Base-by-base conservation (phyloP, 2,113 vertebrate species). In the Oxyura jamaicensis region DNA sequence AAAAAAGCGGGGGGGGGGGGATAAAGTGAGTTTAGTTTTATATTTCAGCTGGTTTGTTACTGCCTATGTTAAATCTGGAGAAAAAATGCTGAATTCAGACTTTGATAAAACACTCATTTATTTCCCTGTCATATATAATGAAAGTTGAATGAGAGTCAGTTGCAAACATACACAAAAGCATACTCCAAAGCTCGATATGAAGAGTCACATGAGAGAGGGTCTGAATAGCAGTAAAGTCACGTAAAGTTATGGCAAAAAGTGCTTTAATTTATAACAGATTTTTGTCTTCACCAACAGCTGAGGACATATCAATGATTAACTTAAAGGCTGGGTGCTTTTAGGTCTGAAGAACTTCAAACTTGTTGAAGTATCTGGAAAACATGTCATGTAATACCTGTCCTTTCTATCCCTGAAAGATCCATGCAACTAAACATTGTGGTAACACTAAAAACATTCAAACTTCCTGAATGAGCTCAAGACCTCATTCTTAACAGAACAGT, bases 111-210 rank as follows among this genome's bases (percentile, higher is more conserved):
- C n/a, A 90, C 73, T 48, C 16, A 93, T 95, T 91, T 91, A 93
- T 96, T 95, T 93, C 62, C 74, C 41, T 97, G 95, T 88, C 95
- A 96, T 36, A 82, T 89, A 73, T 84, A 95, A 96, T 95, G 86
- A 86, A 90, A 96, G 81, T 90, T 28, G 2, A 96, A 84, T 86
- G 83, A 73, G 23, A 66, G 76, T 85, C 85, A 91, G 77, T 84
- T 89, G 44, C 65, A 92, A 92, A 84, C 69, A 72, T 52, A 65
- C 65, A 86, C 46, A 84, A 77, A 94, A 86, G 42, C 83, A 56
- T 39, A 75, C 8, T 82, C 94, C 78, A 84, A 92, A 93, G 52
- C 80, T 92, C 53, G 88, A 55, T 55, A 35, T 69, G 68, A 81
- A 10, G 66, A 66, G 48, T 90, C 52, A 86, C 88, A 91, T 73